Conservation (phyloP, 2,888 invertebrate genomes). For the Melangyna quadrimaculata region DNA sequence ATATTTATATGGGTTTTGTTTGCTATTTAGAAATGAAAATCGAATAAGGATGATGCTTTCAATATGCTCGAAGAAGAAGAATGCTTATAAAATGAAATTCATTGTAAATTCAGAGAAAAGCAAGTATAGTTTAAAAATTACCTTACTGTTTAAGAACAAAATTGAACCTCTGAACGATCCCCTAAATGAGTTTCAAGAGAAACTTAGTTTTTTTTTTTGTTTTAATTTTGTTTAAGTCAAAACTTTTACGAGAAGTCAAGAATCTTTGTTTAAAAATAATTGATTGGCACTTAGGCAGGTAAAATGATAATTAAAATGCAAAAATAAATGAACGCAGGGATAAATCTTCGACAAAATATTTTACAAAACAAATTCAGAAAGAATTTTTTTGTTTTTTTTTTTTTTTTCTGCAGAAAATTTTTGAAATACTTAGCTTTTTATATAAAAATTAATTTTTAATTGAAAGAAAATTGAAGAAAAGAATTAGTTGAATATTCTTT, state of each 20-base stretch:
- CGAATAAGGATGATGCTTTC: conserved; percentile 7
- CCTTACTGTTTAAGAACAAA: not conserved
- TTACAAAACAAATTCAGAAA: not conserved
- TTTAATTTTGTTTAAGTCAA: too few species aligned
- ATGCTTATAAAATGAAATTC: not conserved
- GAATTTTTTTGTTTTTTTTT: too few species aligned
- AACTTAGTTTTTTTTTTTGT: not conserved
- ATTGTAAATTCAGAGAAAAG: conserved; percentile 9
- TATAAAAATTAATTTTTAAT: too few species aligned
- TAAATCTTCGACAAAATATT: not conserved
- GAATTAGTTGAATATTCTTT: too few species aligned
- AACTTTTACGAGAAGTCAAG: not conserved
- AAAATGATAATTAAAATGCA: not conserved
- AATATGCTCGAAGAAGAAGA: conserved; percentile 14
- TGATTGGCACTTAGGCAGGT: not conserved
- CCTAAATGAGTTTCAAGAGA: not conserved
- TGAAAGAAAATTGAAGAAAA: too few species aligned
- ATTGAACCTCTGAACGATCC: not conserved
- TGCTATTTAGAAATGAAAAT: not conserved
- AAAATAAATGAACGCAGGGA: not conserved
- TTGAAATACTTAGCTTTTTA: too few species aligned
- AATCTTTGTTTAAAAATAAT: not conserved
- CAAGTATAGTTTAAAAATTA: not conserved
- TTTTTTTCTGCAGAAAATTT: too few species aligned
- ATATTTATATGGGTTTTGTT: too few species aligned